A percentile compares a stretch with the other conserved stretches of the same genome.
Evolutionary conservation across 2,888 invertebrate species (phyloP).

Genomic region (Oxyteleia sp.): DNA sequence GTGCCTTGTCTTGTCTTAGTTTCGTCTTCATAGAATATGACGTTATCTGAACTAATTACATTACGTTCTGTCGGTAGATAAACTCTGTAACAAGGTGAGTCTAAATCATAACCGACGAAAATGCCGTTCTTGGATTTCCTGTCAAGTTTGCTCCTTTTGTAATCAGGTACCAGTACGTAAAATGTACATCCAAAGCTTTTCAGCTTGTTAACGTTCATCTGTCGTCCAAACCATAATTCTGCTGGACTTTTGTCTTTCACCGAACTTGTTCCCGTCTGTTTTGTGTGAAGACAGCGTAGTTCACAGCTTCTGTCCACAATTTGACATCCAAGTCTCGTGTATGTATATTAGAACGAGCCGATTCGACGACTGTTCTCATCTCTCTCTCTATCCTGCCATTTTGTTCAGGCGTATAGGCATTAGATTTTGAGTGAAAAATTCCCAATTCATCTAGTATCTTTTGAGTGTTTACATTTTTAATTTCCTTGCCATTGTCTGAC

Average conservation of each 20-base stretch:
- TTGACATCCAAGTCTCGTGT: background rate
- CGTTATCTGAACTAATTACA: conserved; percentile 70
- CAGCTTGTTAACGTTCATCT: background rate
- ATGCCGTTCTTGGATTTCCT: conserved; percentile 13
- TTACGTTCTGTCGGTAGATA: conserved; percentile 62
- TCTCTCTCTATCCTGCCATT: background rate
- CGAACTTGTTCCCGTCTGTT: background rate
- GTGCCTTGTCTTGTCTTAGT: conserved; percentile 2
- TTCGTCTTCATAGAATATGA: conserved; percentile 63
- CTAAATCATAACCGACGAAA: conserved; percentile 76
- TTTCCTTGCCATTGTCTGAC: conserved; percentile 80
- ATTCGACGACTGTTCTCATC: background rate
- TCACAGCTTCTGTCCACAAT: background rate
- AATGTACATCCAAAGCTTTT: background rate
- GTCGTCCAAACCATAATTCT: background rate
- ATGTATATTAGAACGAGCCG: background rate
- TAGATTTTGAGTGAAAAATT: conserved; percentile 74
- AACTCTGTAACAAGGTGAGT: conserved; percentile 71
- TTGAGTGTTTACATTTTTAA: conserved; percentile 76
- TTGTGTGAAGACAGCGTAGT: background rate
- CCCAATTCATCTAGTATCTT: conserved; percentile 77
- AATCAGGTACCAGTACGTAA: background rate
- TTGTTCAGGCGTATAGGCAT: background rate
- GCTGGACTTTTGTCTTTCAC: background rate
- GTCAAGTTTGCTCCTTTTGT: background rate